Conservation (phyloP, 2,797 vertebrate genomes). For the Odontamblyopus lacepedii region DNA sequence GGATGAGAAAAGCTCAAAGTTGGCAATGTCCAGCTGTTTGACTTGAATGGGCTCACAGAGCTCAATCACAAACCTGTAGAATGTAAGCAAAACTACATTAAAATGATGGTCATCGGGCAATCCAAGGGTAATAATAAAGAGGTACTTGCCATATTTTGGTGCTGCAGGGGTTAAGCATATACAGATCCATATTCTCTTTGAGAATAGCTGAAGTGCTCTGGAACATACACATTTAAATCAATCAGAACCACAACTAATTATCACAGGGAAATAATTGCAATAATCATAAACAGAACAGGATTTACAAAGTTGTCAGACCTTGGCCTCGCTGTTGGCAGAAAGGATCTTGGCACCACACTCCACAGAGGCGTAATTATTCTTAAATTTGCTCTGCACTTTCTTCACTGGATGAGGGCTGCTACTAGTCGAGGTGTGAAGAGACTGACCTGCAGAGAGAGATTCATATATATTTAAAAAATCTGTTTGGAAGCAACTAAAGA, state of each 20-base stretch:
- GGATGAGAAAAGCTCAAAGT: slow-evolving; percentile 98
- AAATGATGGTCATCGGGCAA: slow-evolving; percentile 17
- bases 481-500: background rate
- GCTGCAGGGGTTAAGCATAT: slow-evolving; percentile 99
- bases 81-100: background rate
- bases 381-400: slow-evolving; percentile 97
- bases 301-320: slow-evolving; percentile 77
- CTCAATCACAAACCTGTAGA: slow-evolving; percentile 83
- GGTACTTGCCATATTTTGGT: slow-evolving; percentile 94
- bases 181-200: slow-evolving; percentile 98
- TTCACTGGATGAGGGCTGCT: slow-evolving; percentile 86
- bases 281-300: too few relatives aligned
- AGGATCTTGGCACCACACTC: slow-evolving; percentile 99
- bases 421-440: slow-evolving; percentile 87
- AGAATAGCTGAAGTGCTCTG: slow-evolving; percentile 97
- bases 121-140: background rate
- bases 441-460: slow-evolving; percentile 82
- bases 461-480: background rate
- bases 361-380: slow-evolving; percentile 98
- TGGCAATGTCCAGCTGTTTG: slow-evolving; percentile 96
- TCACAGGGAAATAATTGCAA: background rate
- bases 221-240: slow-evolving; percentile 1
- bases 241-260: background rate
- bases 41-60: slow-evolving; percentile 98
- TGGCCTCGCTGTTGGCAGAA: slow-evolving; percentile 94